Evolutionary conservation across 1,140 invertebrate species (phyloP).

Genomic region (Bombus consobrinus): DNA sequence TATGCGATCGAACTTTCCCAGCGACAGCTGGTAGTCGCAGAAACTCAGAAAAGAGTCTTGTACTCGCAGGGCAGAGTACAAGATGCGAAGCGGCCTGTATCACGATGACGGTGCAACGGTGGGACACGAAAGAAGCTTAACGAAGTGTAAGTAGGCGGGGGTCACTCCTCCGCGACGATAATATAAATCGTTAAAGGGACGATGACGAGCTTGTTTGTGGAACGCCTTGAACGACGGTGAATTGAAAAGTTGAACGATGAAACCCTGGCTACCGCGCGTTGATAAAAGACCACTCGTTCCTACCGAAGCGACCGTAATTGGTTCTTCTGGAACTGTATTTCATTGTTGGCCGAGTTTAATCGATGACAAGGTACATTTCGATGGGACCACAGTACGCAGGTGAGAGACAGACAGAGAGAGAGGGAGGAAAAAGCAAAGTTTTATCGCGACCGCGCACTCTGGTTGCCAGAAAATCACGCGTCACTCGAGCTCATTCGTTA

Average conservation of each 20-base stretch:
- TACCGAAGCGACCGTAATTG: slow-evolving; percentile 50
- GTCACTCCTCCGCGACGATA: slow-evolving; percentile 52
- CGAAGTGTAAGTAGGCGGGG: slow-evolving; percentile 52
- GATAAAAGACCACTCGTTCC: slow-evolving; percentile 44
- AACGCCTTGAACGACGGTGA: slow-evolving; percentile 51
- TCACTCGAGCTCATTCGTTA: slow-evolving; percentile 49
- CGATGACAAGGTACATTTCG: slow-evolving; percentile 32
- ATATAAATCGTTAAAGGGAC: slow-evolving; percentile 61
- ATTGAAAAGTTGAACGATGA: slow-evolving; percentile 53
- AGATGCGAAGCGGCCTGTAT: slow-evolving; percentile 3
- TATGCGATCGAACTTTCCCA: neutral
- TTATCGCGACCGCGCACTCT: slow-evolving; percentile 14
- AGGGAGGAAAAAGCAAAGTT: neutral
- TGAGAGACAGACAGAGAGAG: too few species aligned
- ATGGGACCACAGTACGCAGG: neutral
- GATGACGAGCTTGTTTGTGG: slow-evolving; percentile 63
- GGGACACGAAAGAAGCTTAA: slow-evolving; percentile 42
- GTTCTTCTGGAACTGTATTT: slow-evolving; percentile 54
- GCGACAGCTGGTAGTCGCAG: slow-evolving; percentile 49
- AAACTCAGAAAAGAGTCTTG: slow-evolving; percentile 6
- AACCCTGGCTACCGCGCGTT: slow-evolving; percentile 43
- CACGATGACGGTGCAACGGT: slow-evolving; percentile 59
- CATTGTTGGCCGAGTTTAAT: slow-evolving; percentile 49
- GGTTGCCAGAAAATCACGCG: slow-evolving; percentile 30
- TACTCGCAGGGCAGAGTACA: too few species aligned